These are phyloP conservation scores for Platycnemis pennipes DNA, from an alignment of 2,888 invertebrate genomes.

Conservation along the genomic window DNA sequence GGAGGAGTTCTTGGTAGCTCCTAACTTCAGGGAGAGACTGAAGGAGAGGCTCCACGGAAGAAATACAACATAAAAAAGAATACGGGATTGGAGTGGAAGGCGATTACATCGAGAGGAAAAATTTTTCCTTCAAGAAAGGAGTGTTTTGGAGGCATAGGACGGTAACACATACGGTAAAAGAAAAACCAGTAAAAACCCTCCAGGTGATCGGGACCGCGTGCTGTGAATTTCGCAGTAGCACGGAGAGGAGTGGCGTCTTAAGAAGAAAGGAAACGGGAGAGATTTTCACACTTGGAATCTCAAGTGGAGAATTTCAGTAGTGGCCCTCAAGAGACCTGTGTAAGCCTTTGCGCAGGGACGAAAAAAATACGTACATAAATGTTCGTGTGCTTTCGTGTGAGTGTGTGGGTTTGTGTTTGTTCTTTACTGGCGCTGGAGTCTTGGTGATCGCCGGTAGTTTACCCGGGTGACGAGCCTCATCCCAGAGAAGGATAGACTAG, in stretches of 20 bases:
- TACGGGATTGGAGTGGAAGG: neutral
- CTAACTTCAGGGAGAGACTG: neutral
- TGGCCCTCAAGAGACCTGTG: neutral
- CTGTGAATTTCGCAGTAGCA: neutral
- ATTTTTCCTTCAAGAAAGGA: too few relatives aligned
- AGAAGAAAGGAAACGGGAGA: neutral
- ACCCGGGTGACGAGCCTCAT: neutral
- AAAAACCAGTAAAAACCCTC: neutral
- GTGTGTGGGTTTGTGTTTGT: neutral
- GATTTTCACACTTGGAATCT: constrained; percentile 32
- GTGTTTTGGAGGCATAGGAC: neutral
- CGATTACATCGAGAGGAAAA: neutral
- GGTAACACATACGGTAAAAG: neutral
- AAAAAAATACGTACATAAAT: neutral
- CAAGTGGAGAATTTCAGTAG: constrained; percentile 22
- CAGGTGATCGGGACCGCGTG: neutral
- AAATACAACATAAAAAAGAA: neutral
- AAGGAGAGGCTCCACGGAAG: neutral
- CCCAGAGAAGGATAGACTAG: neutral
- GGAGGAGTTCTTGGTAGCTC: neutral
- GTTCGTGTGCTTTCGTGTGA: neutral
- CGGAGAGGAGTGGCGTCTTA: neutral
- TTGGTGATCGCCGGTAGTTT: neutral
- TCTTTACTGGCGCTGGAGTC: neutral
- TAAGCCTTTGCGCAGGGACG: neutral